Evolutionary conservation across 2,113 vertebrate species (phyloP).

Genomic region (Mionectes macconnelli): DNA sequence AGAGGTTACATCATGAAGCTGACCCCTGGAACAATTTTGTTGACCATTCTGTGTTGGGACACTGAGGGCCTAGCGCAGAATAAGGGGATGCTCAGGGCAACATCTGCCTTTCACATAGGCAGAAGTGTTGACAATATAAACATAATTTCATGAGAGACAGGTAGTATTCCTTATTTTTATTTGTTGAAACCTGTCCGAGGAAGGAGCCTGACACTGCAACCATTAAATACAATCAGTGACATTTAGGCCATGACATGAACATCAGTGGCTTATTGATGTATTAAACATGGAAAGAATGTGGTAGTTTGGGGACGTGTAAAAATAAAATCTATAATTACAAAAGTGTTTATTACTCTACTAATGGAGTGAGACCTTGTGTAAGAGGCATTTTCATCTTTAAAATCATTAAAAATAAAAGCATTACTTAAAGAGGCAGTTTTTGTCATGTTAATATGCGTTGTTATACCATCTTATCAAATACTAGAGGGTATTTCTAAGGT

Average conservation of each 20-base stretch:
- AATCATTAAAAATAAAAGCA: neutral
- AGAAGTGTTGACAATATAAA: neutral
- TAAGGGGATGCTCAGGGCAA: neutral
- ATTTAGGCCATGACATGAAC: neutral
- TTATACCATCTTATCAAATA: neutral
- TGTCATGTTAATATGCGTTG: neutral
- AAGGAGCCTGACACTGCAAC: neutral
- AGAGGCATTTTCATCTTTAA: neutral
- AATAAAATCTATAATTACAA: neutral
- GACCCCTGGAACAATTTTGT: neutral
- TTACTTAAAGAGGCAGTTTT: neutral
- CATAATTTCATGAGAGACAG: neutral
- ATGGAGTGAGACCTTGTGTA: neutral
- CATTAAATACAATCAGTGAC: neutral
- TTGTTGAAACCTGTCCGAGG: neutral
- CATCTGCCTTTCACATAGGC: neutral
- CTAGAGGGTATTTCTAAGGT: neutral
- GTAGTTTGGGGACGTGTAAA: neutral
- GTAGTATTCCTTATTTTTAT: neutral
- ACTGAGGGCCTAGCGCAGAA: neutral
- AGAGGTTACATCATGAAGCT: neutral
- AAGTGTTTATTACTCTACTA: neutral
- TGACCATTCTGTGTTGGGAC: neutral
- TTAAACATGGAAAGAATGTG: neutral
- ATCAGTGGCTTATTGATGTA: neutral